phyloP scores from a whole-genome alignment of 2,797 vertebrate species.

The Tauraco hartlaubi region DNA sequence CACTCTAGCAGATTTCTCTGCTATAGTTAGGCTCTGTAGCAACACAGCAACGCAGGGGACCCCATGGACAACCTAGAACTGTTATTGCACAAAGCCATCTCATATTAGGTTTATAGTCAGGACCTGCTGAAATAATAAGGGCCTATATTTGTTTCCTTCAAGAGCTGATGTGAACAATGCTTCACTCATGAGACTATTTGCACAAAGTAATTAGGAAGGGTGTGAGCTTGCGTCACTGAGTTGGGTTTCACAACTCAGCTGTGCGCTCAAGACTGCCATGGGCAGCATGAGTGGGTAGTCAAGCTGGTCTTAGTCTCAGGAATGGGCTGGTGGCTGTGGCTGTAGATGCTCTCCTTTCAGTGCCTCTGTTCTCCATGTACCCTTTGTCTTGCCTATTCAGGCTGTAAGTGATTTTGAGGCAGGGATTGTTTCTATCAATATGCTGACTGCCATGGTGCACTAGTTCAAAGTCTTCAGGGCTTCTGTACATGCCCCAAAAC shows the following conservation, averaged over 20 bases:
- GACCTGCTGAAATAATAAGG: neutral
- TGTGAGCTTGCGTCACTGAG: neutral
- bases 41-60: rapidly evolving
- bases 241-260: neutral
- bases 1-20: neutral
- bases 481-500: neutral
- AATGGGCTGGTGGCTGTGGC: neutral
- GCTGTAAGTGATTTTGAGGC: neutral
- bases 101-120: neutral
- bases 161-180: neutral
- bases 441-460: neutral
- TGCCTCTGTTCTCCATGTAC: neutral
- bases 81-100: neutral
- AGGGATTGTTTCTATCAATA: neutral
- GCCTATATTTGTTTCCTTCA: neutral
- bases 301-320: neutral
- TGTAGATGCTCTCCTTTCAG: neutral
- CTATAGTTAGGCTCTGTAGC: neutral
- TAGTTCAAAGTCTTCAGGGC: neutral
- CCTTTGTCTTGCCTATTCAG: neutral
- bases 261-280: neutral
- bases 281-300: neutral
- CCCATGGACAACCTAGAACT: neutral
- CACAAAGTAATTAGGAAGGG: neutral
- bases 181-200: neutral